phyloP scores from a whole-genome alignment of 1,140 invertebrate species.

The Arctopsyche grandis region DNA sequence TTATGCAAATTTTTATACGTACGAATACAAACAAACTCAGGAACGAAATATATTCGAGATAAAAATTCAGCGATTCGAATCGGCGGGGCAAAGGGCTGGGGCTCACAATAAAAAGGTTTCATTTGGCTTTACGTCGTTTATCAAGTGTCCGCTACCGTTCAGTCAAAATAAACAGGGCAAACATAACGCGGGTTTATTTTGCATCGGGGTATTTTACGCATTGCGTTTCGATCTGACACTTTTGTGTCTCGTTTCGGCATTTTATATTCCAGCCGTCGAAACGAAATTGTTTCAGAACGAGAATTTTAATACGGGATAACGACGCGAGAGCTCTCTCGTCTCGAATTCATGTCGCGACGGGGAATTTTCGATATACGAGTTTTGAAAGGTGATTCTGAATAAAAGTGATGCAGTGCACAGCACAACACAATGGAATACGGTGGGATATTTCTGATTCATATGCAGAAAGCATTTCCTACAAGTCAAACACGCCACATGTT shows the following conservation, averaged over 20 bases:
- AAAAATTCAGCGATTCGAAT: too few relatives aligned
- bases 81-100: background rate
- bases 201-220: background rate
- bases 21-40: too few relatives aligned
- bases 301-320: too few relatives aligned
- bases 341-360: too few relatives aligned
- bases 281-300: background rate
- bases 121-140: slow-evolving; percentile 48
- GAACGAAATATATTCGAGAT: too few relatives aligned
- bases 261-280: background rate
- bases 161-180: slow-evolving; percentile 45
- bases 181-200: slow-evolving; percentile 23
- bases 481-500: slow-evolving; percentile 14
- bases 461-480: slow-evolving; percentile 1
- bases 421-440: background rate
- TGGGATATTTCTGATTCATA: slow-evolving; percentile 23
- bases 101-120: slow-evolving; percentile 45
- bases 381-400: background rate
- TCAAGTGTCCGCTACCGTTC: slow-evolving; percentile 45
- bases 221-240: background rate
- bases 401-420: background rate
- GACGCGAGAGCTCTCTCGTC: too few relatives aligned
- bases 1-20: too few relatives aligned
- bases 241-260: background rate
- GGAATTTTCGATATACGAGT: background rate